Percentiles rank a stretch among this genome's conserved stretches.
These are phyloP conservation scores for Bubo bubo DNA, from an alignment of 2,113 vertebrate genomes.

Conservation along the genomic window DNA sequence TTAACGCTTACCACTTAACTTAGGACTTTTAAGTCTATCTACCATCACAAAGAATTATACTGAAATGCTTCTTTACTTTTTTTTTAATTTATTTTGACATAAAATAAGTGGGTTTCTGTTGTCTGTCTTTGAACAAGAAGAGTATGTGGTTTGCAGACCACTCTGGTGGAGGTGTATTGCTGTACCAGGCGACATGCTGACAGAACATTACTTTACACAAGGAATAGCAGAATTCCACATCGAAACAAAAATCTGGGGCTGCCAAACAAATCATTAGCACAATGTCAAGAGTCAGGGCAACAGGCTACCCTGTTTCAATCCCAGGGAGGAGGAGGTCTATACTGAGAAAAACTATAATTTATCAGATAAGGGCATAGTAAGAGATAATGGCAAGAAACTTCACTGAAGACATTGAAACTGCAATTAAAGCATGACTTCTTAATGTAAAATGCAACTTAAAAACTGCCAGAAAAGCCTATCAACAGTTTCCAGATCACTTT, in stretches of 20 bases:
- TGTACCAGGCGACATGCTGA: rapidly evolving
- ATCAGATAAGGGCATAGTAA: not conserved
- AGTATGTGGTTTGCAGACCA: rapidly evolving
- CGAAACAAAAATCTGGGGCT: not conserved
- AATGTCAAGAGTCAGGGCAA: not conserved
- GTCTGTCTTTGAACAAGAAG: not conserved
- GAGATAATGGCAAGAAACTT: not conserved
- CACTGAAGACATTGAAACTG: not conserved
- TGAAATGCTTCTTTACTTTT: not conserved
- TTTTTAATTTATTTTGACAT: not conserved
- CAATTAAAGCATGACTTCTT: not conserved
- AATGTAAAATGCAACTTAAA: not conserved
- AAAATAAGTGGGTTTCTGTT: not conserved
- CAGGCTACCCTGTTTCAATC: not conserved
- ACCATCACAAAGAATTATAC: not conserved
- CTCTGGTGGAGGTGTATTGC: not conserved
- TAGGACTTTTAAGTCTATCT: not conserved
- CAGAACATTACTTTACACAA: not conserved
- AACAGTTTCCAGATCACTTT: not conserved
- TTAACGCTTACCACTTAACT: not conserved
- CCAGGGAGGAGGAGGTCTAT: not conserved
- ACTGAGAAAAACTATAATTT: not conserved
- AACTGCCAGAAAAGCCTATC: not conserved
- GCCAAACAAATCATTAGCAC: not conserved
- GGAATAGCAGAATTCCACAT: not conserved